Evolutionary conservation across 1,140 invertebrate species (phyloP).

Genomic region (Dendrolimus punctatus): DNA sequence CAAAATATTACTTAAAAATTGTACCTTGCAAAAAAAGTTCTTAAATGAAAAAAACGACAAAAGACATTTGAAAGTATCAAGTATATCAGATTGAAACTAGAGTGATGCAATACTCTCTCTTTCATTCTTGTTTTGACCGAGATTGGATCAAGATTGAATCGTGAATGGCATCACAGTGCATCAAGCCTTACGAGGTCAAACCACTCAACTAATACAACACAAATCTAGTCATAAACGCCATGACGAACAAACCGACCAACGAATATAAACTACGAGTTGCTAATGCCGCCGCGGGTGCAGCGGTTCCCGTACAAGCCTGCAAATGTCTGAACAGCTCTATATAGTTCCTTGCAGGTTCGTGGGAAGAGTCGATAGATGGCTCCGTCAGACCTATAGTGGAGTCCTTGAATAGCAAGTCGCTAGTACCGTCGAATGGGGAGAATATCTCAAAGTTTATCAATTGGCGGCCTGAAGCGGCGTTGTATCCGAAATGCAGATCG

Average conservation of each 20-base stretch:
- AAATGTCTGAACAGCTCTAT: constrained; percentile 58
- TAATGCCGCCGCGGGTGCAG: constrained; percentile 17
- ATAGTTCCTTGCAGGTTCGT: constrained; percentile 51
- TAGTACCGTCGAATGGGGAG: constrained; percentile 69
- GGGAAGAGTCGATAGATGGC: constrained; percentile 24
- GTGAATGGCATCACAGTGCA: too few species aligned
- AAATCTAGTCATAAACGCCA: constrained; percentile 22
- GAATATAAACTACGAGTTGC: constrained; percentile 27
- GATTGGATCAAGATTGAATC: too few species aligned
- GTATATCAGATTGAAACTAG: too few species aligned
- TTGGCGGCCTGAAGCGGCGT: constrained; percentile 42
- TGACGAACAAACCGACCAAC: constrained; percentile 31
- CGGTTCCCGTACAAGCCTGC: constrained; percentile 42
- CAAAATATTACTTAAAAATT: too few species aligned
- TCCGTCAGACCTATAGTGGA: constrained; percentile 69
- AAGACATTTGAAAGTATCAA: too few species aligned
- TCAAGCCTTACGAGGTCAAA: constrained; percentile 1
- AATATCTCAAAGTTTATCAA: constrained; percentile 71
- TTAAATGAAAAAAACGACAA: too few species aligned
- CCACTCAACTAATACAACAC: constrained; percentile 21
- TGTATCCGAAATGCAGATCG: constrained; percentile 42
- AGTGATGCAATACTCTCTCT: too few species aligned
- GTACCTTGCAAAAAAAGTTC: too few species aligned
- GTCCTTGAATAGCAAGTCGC: constrained; percentile 74
- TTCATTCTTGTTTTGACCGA: too few species aligned